phyloP scores from a whole-genome alignment of 2,888 invertebrate genomes.

The Eucera pruinosa region DNA sequence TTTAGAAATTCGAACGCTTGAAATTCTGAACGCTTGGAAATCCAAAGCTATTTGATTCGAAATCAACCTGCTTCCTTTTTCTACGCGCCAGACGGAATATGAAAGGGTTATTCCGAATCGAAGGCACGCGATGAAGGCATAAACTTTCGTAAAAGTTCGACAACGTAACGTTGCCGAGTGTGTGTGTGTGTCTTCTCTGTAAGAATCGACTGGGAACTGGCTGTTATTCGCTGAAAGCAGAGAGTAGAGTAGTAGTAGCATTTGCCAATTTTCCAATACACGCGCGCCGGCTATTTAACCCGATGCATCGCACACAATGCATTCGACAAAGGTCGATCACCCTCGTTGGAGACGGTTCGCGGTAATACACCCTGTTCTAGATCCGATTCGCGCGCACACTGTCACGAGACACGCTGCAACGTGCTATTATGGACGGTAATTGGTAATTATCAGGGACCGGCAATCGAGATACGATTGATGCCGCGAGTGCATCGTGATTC shows the following conservation, averaged over 20 bases:
- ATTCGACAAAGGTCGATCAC: conserved; percentile 24
- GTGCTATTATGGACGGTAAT: conserved; percentile 38
- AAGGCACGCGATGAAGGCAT: background rate
- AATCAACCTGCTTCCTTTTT: background rate
- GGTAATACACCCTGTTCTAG: conserved; percentile 24
- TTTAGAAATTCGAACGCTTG: too few species aligned
- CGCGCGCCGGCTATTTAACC: conserved; percentile 1
- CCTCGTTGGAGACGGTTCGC: conserved; percentile 4
- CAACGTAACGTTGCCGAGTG: background rate
- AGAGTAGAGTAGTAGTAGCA: background rate
- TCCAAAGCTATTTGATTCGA: too few species aligned
- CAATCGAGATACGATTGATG: conserved; percentile 26
- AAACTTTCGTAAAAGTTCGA: background rate
- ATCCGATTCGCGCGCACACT: conserved; percentile 14
- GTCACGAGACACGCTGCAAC: conserved; percentile 8
- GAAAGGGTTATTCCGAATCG: background rate
- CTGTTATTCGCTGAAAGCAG: background rate
- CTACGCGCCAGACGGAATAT: background rate
- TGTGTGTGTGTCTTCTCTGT: too few species aligned
- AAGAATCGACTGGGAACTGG: background rate
- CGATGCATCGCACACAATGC: background rate
- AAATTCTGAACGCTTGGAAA: too few species aligned
- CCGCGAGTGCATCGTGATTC: too few species aligned
- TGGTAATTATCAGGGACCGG: conserved; percentile 46
- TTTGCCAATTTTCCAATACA: conserved; percentile 17